phyloP scores from a whole-genome alignment of 2,888 invertebrate species.

The Temnothorax unifasciatus region DNA sequence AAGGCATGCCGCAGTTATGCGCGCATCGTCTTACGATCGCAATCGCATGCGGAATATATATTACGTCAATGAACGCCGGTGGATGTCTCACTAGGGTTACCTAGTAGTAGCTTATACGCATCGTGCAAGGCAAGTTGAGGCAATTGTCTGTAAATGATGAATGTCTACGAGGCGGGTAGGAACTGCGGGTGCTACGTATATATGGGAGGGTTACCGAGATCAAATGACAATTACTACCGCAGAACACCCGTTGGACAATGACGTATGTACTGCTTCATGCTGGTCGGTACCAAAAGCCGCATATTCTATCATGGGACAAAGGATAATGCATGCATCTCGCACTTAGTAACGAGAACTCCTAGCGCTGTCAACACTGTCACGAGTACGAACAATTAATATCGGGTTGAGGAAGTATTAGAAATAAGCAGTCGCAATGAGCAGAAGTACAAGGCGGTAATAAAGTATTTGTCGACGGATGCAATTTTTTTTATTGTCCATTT shows the following conservation, averaged over 20 bases:
- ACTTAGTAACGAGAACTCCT: slow-evolving; percentile 62
- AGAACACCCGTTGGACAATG: slow-evolving; percentile 82
- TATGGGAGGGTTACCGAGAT: slow-evolving; percentile 79
- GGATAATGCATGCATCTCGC: slow-evolving; percentile 75
- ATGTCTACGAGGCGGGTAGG: slow-evolving; percentile 76
- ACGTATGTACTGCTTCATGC: slow-evolving; percentile 79
- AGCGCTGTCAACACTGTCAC: slow-evolving; percentile 21
- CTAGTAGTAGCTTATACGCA: slow-evolving; percentile 63
- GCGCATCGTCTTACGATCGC: slow-evolving; percentile 59
- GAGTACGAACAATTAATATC: slow-evolving; percentile 41
- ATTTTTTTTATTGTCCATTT: not conserved
- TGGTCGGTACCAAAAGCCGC: slow-evolving; percentile 72
- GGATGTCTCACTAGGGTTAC: slow-evolving; percentile 75
- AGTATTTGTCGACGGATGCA: not conserved
- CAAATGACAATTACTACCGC: slow-evolving; percentile 84
- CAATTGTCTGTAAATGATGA: slow-evolving; percentile 85
- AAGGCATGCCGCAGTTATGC: slow-evolving; percentile 31
- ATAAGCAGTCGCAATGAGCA: not conserved
- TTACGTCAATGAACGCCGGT: slow-evolving; percentile 67
- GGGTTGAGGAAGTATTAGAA: not conserved
- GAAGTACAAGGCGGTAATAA: not conserved
- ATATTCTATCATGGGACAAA: slow-evolving; percentile 77
- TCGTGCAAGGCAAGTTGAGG: slow-evolving; percentile 79
- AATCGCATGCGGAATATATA: slow-evolving; percentile 72
- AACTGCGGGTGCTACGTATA: slow-evolving; percentile 72